phyloP scores from a whole-genome alignment of 2,113 vertebrate genomes.

The Sapajus apella region DNA sequence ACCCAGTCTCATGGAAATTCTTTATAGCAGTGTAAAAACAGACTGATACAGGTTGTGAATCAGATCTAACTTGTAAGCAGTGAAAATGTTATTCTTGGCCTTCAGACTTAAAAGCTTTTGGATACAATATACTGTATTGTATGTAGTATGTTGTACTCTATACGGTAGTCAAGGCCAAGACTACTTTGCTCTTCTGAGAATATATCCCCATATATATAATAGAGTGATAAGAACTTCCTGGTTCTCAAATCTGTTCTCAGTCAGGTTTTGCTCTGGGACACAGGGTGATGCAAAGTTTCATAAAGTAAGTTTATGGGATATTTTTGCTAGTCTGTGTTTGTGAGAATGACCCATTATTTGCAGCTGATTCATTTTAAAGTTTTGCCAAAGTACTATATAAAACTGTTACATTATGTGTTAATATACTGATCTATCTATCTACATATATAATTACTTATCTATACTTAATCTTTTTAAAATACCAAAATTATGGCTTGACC shows the following conservation, averaged over 20 bases:
- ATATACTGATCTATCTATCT: neutral
- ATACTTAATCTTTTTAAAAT: constrained; percentile 7
- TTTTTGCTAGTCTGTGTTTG: constrained; percentile 14
- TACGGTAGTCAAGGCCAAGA: no score
- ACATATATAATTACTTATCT: neutral
- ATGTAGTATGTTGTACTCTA: no score
- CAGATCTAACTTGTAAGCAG: neutral
- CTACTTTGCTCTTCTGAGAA: neutral
- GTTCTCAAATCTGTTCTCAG: neutral
- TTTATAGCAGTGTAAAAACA: no score
- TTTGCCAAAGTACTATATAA: neutral
- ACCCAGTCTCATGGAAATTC: no score
- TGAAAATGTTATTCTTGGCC: neutral
- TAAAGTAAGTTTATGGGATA: neutral
- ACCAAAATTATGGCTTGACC: neutral
- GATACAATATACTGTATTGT: neutral
- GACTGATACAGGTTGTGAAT: neutral
- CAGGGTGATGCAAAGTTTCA: neutral
- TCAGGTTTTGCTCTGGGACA: neutral
- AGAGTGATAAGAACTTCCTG: neutral
- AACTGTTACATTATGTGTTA: neutral
- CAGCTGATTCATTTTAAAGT: neutral
- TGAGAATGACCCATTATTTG: neutral
- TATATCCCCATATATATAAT: neutral
- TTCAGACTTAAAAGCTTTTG: neutral